Conservation (phyloP, 2,797 vertebrate genomes). For the Phoxinus dragarum region DNA sequence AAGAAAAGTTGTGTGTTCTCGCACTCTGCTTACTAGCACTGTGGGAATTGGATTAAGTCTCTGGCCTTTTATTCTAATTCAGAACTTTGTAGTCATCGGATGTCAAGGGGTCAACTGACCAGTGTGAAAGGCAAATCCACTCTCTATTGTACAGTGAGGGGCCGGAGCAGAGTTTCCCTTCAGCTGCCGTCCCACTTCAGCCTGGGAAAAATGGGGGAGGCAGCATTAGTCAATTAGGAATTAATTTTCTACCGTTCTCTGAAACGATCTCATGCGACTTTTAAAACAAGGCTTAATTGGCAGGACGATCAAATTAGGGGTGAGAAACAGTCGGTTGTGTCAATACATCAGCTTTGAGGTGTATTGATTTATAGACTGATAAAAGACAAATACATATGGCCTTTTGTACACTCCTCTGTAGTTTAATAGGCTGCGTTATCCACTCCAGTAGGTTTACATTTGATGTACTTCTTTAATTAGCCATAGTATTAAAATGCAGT, state of each 20-base stretch:
- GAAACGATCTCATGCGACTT: constrained; percentile 46
- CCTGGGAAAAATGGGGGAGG: constrained; percentile 90
- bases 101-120: constrained; percentile 92
- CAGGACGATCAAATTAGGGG: constrained; percentile 15
- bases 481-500: not conserved
- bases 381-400: constrained; percentile 45
- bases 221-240: constrained; percentile 83
- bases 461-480: constrained; percentile 17
- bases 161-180: constrained; percentile 76
- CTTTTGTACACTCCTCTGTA: not conserved
- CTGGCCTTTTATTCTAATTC: constrained; percentile 93
- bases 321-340: constrained; percentile 26
- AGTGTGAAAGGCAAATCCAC: constrained; percentile 86
- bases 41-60: constrained; percentile 95
- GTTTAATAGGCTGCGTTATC: constrained; percentile 9
- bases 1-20: constrained; percentile 27
- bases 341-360: constrained; percentile 36
- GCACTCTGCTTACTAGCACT: constrained; percentile 28
- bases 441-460: constrained; percentile 6
- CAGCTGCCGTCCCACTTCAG: constrained; percentile 82
- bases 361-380: constrained; percentile 35
- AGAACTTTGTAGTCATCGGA: constrained; percentile 85
- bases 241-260: constrained; percentile 40
- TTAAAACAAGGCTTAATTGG: constrained; percentile 29
- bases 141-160: constrained; percentile 90